Base-by-base conservation (phyloP, 35 echinoderm and acorn worm species). In the Apostichopus japonicus region DNA sequence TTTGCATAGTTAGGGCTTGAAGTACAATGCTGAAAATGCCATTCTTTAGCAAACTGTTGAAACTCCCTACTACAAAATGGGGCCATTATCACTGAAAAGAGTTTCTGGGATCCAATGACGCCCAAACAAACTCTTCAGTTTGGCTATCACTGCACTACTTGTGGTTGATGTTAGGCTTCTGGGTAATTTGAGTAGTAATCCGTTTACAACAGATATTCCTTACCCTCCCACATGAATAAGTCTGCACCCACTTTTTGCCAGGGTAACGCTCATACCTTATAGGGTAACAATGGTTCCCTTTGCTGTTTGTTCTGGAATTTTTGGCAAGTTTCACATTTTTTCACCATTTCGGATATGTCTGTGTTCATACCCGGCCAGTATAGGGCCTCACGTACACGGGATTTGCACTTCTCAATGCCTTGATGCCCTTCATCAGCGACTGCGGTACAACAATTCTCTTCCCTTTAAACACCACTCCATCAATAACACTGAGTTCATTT, bases 81-180 rank as follows among this genome's bases (percentile, higher is more conserved):
- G 93, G 15, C 96, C 95, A 92, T 96, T 96, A 77, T 96, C 91
- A 61, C 23, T 90, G 23, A 94, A 87, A 0, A 94, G 23, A 54
- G 72, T 54, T 17, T 25, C 23, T 44, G 92, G 92, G 1, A 87
- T 88, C 0, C 95, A 87, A 87, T 91, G 83, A 22, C 67, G 27
- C 83, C 24, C 55, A 62, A 95, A 95, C 6, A 89, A 25, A 56
- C 23, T 54, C 88, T 93, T 96, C 11, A 93, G 61, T 23, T 59
- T 86, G 27, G 55, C 77, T 59, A 95, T 90, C 55, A 95, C 83
- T 77, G 91, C 67, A 55, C 23, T 73, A 44, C 83, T 65, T 61
- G 77, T 54, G 54, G 55, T 51, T 67, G 56, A 77, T 9, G 93
- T 13, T 2, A 82, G 24, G 13, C 87, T 62, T 91, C 88, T 62